Evolutionary conservation across 2,888 invertebrate species (phyloP).

Genomic region (Horisme vitalbata): DNA sequence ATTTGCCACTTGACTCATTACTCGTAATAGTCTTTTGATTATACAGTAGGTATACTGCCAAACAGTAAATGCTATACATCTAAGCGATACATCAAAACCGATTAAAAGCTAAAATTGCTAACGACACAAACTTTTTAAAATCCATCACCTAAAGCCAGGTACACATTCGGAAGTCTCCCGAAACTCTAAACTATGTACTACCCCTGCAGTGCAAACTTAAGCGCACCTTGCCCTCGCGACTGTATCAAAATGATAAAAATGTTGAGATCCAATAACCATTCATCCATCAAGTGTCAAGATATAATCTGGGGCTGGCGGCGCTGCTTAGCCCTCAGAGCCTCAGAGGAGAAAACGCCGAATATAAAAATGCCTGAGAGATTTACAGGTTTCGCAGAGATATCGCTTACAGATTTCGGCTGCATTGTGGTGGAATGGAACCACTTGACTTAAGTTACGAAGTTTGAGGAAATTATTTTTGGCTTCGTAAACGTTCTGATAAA

Average conservation of each 20-base stretch:
- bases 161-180: slow-evolving; percentile 29
- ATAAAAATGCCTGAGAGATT: slow-evolving; percentile 81
- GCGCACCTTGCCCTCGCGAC: slow-evolving; percentile 69
- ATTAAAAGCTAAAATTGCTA: slow-evolving; percentile 12
- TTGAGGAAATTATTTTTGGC: slow-evolving; percentile 10
- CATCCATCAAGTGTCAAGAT: slow-evolving; percentile 90
- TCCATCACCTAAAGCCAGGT: slow-evolving; percentile 27
- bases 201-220: slow-evolving; percentile 49
- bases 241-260: slow-evolving; percentile 85
- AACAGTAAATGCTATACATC: neutral
- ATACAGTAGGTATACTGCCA: too few relatives aligned
- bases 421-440: slow-evolving; percentile 50
- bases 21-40: too few relatives aligned
- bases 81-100: neutral
- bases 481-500: slow-evolving; percentile 10
- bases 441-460: slow-evolving; percentile 24
- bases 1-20: too few relatives aligned
- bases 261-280: slow-evolving; percentile 90
- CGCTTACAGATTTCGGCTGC: slow-evolving; percentile 70
- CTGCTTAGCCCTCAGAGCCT: slow-evolving; percentile 73
- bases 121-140: slow-evolving; percentile 23
- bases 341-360: slow-evolving; percentile 70
- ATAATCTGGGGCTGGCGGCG: slow-evolving; percentile 84
- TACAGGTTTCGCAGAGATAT: slow-evolving; percentile 75
- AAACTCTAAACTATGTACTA: slow-evolving; percentile 50